Evolutionary conservation across 2,113 vertebrate genomes (phyloP), one percentile per base, ranked within the genome.

Genomic region (Pantherophis guttatus): DNA sequence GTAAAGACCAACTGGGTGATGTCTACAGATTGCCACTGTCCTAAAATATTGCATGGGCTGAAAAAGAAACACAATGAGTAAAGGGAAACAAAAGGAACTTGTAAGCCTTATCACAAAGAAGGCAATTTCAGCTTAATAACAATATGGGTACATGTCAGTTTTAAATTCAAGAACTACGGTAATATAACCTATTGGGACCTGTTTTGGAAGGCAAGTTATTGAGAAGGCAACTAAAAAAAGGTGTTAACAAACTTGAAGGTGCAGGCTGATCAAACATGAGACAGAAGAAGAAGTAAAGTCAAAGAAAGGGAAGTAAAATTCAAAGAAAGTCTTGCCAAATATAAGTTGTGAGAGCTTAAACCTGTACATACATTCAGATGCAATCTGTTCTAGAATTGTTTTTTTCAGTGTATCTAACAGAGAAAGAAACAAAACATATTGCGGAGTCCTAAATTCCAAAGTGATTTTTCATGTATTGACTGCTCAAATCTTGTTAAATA

Each of bases 71-170:
- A 70, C 86, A 52, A 87, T 86, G 94, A 91, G 96, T 12, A 1
- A 29, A 62, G 13, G 92, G 94, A 95, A 93, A 92, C 90, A 91
- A 90, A 90, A 94, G 91, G 94, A 96, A 94, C 92, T 96, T 97
- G 89, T 93, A 95, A 91, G 75, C 92, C 11, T 52, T 57, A 53
- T 7, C 50, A 54, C 13, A 54, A 26, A n/a, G 29, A 81, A 91
- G 24, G 19, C 15, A 65, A 62, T 92, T 87, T 92, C 48, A 53
- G 29, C 48, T 33, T 81, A 17, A 21, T 81, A 81, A 44, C 17
- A 81, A 81, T 3, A 44, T 39, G n/a, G 70, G 70, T 86, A 86
- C 9, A 26, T 94, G 57, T 90, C 70, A 90, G 44, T 93, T 57
- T 87, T 19, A 21, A 52, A 55, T 53, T 53, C 44, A 53, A 54